Base-by-base conservation (phyloP, 2,888 invertebrate genomes). In the Sylvicola cinctus region DNA sequence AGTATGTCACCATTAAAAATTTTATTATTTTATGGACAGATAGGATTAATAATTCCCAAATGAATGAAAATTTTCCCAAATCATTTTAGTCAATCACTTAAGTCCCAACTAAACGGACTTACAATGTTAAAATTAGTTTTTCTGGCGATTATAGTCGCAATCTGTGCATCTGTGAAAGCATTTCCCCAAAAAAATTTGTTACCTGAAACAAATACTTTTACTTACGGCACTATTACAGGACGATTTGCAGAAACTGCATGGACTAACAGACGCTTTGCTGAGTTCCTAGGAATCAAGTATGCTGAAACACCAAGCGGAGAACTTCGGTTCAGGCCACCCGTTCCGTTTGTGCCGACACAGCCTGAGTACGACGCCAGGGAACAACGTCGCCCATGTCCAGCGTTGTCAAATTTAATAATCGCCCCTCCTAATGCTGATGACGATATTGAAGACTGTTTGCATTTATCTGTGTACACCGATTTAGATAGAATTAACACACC, bases 241-340 rank as follows among this genome's bases (percentile, higher is more conserved):
- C 46, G 45, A 36, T 45, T 41, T 34, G 46, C 42, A 2, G 38
- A 38, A 25, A 49, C 53, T 3, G 41, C 48, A 4, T 54, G 55
- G 54, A 49, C 50, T 5, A 44, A 44, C 23, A 48, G 49, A 34
- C 42, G 36, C 8, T 45, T 52, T 34, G 49, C 53, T 45, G 49
- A 51, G 37, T 55, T 55, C 39, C 45, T 52, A 11, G 55, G 56
- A 11, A 44, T 55, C 37, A 55, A 53, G n/a, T 55, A 43, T 42
- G 55, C 54, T 3, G 52, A 56, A 38, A 43, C 56, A 5, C 54
- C 55, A 3, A 41, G 44, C 11, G 48, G 47, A 13, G 20, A 38
- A 13, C 37, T 47, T 33, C 46, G 55, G 6, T 55, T 53, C 44
- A 47, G 46, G 40, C 55, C 54, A 38, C 37, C 43, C 28, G 12